A percentile compares a stretch with the other conserved stretches of the same genome.
These are phyloP conservation scores for Marisa cornuarietis DNA, from an alignment of 1,140 invertebrate genomes.

Conservation along the genomic window DNA sequence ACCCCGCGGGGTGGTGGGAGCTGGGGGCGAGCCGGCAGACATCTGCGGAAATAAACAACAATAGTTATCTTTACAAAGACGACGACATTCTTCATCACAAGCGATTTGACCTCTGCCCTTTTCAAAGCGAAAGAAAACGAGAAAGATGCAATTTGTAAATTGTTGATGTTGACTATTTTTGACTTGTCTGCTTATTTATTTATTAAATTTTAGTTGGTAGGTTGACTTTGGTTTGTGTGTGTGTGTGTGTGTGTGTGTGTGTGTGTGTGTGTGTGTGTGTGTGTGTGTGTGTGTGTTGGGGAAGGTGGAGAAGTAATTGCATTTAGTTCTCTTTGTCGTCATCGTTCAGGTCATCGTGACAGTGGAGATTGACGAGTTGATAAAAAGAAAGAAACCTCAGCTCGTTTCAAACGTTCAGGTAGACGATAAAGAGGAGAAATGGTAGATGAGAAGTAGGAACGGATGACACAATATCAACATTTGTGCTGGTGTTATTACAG, in stretches of 20 bases:
- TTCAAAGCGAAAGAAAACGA: not conserved
- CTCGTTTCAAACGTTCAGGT: no score
- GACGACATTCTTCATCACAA: not conserved
- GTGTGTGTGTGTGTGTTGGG: not conserved
- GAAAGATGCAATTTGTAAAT: not conserved
- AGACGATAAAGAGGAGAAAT: no score
- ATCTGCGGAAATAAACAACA: constrained; percentile 41
- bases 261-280: not conserved
- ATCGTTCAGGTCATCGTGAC: no score
- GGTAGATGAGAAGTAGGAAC: no score
- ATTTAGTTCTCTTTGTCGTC: no score
- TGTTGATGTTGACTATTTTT: not conserved
- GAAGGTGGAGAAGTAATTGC: no score
- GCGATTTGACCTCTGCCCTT: no score
- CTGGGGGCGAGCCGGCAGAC: constrained; percentile 37
- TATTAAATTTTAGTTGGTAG: not conserved
- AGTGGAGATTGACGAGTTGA: no score
- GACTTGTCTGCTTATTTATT: not conserved
- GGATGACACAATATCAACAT: no score
- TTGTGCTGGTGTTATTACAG: no score
- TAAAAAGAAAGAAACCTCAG: no score
- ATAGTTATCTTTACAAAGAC: not conserved
- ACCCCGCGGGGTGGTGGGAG: constrained; percentile 35
- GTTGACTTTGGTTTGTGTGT: not conserved
- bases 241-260: not conserved